Evolutionary conservation across 1,140 invertebrate species (phyloP).

Genomic region (Sinonovacula constricta): DNA sequence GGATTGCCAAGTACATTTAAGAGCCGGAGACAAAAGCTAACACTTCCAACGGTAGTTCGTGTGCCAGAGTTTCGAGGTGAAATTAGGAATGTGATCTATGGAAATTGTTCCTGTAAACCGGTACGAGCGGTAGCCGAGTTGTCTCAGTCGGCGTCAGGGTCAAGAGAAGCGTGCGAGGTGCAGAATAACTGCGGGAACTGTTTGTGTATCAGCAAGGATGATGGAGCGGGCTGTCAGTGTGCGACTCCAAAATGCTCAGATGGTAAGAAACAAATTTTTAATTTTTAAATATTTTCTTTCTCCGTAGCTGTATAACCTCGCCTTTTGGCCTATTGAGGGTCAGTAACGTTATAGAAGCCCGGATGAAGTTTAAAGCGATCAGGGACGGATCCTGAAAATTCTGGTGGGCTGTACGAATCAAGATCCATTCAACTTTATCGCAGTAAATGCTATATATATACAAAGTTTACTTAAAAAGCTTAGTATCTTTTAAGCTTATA

Average conservation of each 20-base stretch:
- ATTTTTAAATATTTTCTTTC: too few species aligned
- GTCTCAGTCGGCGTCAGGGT: conserved; percentile 35
- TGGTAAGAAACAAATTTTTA: conserved; percentile 54
- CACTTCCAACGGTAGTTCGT: conserved; percentile 61
- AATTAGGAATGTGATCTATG: conserved; percentile 74
- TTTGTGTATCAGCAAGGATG: conserved; percentile 65
- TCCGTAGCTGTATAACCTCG: too few species aligned
- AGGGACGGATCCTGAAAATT: too few species aligned
- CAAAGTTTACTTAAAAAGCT: too few species aligned
- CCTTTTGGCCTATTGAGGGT: too few species aligned
- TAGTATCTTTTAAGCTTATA: too few species aligned
- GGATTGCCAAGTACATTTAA: conserved; percentile 62
- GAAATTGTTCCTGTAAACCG: conserved; percentile 73
- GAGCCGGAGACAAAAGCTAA: conserved; percentile 50
- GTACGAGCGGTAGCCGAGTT: conserved; percentile 62
- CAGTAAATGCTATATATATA: too few species aligned
- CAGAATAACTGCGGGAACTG: conserved; percentile 66
- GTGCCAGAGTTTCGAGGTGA: conserved; percentile 57
- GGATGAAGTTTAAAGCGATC: too few species aligned
- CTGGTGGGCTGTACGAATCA: too few species aligned
- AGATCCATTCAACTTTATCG: too few species aligned
- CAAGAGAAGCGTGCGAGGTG: conserved; percentile 68
- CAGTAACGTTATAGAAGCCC: too few species aligned
- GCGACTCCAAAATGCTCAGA: conserved; percentile 44
- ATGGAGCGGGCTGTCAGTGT: conserved; percentile 62